Base-by-base conservation (phyloP, 2,113 vertebrate species). In the Bostrychus sinensis region DNA sequence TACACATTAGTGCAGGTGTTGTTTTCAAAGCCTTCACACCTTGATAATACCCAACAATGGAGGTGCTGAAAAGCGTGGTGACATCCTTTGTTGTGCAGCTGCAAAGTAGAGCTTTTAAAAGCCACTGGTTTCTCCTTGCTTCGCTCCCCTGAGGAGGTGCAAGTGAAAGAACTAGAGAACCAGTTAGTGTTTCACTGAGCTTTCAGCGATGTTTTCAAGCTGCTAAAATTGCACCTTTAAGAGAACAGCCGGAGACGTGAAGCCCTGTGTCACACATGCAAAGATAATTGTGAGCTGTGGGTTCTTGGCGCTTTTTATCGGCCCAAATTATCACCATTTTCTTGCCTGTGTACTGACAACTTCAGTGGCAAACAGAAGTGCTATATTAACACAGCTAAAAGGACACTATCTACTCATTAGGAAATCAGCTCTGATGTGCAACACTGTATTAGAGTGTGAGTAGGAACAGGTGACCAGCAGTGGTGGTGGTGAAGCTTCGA, bases 11-110 rank as follows among this genome's bases (percentile, higher is more conserved):
- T 75, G 77, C 88, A 92, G 89, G 91, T 91, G 91, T 91, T 88
- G 84, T 78, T 89, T 89, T 89, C 83, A 90, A 86, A 87, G 88
- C 81, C 83, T 89, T 91, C 89, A 89, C 91, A 92, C 91, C 91
- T 92, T 88, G 84, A 88, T 79, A 88, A 86, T 67, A 72, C 62
- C 70, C 70, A 79, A 88, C 90, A 91, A 91, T 83, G 63, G 74
- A 48, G 71, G 81, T 46, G 82, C 84, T 89, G 90, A 89, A 83
- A 90, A 85, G 79, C 78, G 46, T 43, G 51, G 71, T 81, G 78
- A 75, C 89, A 73, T 86, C 87, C 86, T 92, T 91, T 92, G 89
- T 91, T 81, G 77, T 56, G 81, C 88, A 84, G 87, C 89, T 90
- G 88, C 86, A 87, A 72, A 88, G 77, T 62, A 75, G 69, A 72